A percentile compares a stretch with the other conserved stretches of the same genome.
phyloP scores from a whole-genome alignment of 2,888 invertebrate species.

The Liopterus haemorrhoidalis region DNA sequence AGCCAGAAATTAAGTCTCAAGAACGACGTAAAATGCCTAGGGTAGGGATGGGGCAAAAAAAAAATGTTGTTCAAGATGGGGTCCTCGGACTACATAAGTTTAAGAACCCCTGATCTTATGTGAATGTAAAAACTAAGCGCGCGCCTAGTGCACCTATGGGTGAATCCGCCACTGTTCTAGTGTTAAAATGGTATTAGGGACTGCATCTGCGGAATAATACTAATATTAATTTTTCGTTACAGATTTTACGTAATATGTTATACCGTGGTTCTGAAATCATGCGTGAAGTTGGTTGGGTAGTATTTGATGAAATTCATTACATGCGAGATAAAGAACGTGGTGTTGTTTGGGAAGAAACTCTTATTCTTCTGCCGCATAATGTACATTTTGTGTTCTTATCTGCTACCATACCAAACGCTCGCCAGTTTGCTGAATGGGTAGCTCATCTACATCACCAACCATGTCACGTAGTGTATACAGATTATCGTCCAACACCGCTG shows the following conservation, averaged over 20 bases:
- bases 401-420: conserved; percentile 98
- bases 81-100: too few species aligned
- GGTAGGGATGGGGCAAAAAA: too few species aligned
- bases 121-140: too few species aligned
- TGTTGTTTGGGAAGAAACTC: conserved; percentile 99
- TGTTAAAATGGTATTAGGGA: too few species aligned
- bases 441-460: conserved; percentile 91
- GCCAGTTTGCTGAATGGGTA: conserved; percentile 94
- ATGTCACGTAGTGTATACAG: conserved; percentile 98
- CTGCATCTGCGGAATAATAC: too few species aligned
- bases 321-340: conserved; percentile 99
- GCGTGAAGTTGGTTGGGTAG: conserved; percentile 99
- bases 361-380: conserved; percentile 94
- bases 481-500: conserved; percentile 93
- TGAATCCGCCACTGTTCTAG: too few species aligned
- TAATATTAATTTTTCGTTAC: conserved; percentile 33
- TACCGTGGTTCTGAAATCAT: conserved; percentile 98
- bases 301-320: conserved; percentile 99
- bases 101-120: too few species aligned
- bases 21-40: too few species aligned
- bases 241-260: conserved; percentile 96
- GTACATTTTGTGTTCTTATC: conserved; percentile 98
- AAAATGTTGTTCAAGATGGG: too few species aligned
- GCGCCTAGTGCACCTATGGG: too few species aligned
- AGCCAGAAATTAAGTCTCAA: too few species aligned